phyloP scores from a whole-genome alignment of 2,113 vertebrate genomes.

The Microtus montanus region DNA sequence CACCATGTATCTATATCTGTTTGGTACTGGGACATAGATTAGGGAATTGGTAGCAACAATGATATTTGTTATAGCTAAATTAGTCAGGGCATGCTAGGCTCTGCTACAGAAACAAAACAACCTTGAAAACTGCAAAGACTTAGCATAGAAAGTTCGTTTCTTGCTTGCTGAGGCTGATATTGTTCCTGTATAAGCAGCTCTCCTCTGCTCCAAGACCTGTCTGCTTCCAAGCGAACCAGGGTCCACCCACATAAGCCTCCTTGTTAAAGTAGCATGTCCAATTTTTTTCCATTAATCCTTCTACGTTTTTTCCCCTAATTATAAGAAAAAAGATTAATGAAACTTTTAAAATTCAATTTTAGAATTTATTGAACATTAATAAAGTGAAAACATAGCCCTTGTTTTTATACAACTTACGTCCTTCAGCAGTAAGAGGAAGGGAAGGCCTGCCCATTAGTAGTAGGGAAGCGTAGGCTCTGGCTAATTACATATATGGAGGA shows the following conservation, averaged over 20 bases:
- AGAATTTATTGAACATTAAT: slow-evolving; percentile 39
- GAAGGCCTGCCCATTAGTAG: slow-evolving; percentile 1
- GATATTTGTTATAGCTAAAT: slow-evolving; percentile 2
- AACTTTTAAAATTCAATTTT: slow-evolving; percentile 9
- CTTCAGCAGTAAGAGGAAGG: not conserved
- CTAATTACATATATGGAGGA: slow-evolving; percentile 55
- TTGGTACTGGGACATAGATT: not conserved
- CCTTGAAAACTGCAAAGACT: not conserved
- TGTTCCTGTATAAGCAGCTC: not conserved
- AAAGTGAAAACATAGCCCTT: slow-evolving; percentile 9
- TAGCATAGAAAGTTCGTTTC: not conserved
- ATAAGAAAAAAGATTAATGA: not conserved
- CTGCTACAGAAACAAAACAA: slow-evolving; percentile 52
- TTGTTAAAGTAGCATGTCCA: not conserved
- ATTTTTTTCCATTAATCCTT: slow-evolving; percentile 37
- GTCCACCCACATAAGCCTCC: not conserved
- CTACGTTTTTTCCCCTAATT: not conserved
- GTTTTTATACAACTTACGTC: not conserved
- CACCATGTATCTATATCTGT: not conserved
- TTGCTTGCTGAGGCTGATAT: slow-evolving; percentile 10
- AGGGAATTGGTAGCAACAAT: not conserved
- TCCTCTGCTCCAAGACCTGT: not conserved
- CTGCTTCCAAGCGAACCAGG: not conserved
- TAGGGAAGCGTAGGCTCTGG: slow-evolving; percentile 39
- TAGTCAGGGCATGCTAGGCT: slow-evolving; percentile 44